Evolutionary conservation across 2,113 vertebrate genomes (phyloP), one percentile per base, ranked within the genome.

Genomic region (Pituophis catenifer): DNA sequence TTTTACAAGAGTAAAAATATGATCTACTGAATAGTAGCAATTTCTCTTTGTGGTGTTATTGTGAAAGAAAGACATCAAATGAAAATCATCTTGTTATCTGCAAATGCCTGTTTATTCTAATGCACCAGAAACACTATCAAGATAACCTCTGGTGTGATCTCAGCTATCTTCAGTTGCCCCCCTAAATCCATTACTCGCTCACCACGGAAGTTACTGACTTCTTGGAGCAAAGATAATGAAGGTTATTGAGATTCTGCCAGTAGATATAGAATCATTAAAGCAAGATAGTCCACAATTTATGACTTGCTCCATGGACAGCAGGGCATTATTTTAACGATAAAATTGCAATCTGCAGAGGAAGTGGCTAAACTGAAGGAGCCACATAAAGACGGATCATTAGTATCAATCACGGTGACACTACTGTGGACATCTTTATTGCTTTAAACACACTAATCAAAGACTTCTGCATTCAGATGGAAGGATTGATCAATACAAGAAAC

Each of bases 361-460:
- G 96, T 97, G 96, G 96, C 95, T 97, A 97, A 97, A 97, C 94
- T 93, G 95, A 96, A 97, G 94, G 65, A 97, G 94, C 93, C 97
- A 97, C 97, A 90, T 98, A 96, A 97, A 97, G 97, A 93, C 96
- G 97, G 96, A 97, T 95, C 98, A 98, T 98, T 97, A 98, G 93
- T 95, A 98, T 98, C 97, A 97, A 98, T 98, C 97, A 98, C 96
- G 91, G 92, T 97, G 97, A 97, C 97, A 97, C 95, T 94, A 86
- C 93, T 96, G 96, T 95, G 97, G 98, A 98, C 97, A 97, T 97
- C 97, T 98, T 98, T 98, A 97, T 97, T 98, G 97, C 97, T 97
- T 97, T 97, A 98, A 98, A 97, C 96, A 96, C 95, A 97, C 97
- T 97, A 97, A 98, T 98, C 98, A 97, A 97, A 98, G 97, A 97